Evolutionary conservation across 2,888 invertebrate species (phyloP), one percentile per base, ranked within the genome.

Genomic region (Hirudinaria manillensis): DNA sequence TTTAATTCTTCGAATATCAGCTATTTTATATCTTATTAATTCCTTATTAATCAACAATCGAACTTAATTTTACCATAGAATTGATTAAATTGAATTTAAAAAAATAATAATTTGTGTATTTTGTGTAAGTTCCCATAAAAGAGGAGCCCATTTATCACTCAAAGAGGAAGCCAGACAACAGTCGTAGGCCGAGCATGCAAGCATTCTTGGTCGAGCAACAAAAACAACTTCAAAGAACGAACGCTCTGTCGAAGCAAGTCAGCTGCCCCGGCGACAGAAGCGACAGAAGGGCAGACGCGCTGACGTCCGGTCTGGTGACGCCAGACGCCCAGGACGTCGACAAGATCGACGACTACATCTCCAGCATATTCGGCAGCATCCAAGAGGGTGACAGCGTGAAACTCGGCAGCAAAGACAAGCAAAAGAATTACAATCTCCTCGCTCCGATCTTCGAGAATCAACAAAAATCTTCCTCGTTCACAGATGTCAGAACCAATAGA

Each of bases 111-210:
- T 61, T 61, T 61, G n/a, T n/a, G n/a, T n/a, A n/a, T n/a, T n/a
- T n/a, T n/a, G n/a, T n/a, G n/a, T n/a, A 29, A 73, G 73, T 65
- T 19, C 29, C n/a, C n/a, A 73, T 73, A 24, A 36, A 56, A 16
- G 73, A 73, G 34, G 27, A 56, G 73, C 61, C 73, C 16, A 24
- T 36, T n/a, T 73, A 73, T 61, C 34, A 61, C 36, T 61, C 65
- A 19, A 73, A 24, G 55, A 34, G 55, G n/a, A 56, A 56, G 65
- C 61, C 73, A 36, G 61, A 73, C 34, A 21, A 19, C 4, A 45
- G 61, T n/a, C 19, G 73, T 3, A 56, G 73, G 32, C 73, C 73
- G 10, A 73, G 73, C 56, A 32, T 73, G 32, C 38, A 56, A 24
- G n/a, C 65, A 1, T 73, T 73, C 34, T 10, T 73, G n/a, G 19